Percentiles rank a stretch among this genome's conserved stretches.
Conservation (phyloP, 37 sponge, comb jelly and placozoan species). For the Chondrosia reniformis region DNA sequence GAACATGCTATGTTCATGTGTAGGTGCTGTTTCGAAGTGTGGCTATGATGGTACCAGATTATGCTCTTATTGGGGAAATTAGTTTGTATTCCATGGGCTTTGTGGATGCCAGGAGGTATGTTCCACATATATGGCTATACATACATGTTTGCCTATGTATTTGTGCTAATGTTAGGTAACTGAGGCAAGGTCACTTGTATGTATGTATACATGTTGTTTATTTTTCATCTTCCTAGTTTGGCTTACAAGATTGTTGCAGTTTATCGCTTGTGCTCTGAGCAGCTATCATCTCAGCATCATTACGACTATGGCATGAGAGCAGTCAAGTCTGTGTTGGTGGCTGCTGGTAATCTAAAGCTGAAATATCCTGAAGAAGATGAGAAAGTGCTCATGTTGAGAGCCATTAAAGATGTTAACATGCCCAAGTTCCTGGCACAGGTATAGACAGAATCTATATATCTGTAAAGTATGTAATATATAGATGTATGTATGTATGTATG, state of each 20-base stretch:
- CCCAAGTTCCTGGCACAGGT: constrained; percentile 94
- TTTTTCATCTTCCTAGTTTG: constrained; percentile 42
- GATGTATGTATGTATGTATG: too few species aligned
- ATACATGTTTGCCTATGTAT: not conserved
- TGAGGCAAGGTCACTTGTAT: not conserved
- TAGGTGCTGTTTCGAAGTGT: constrained; percentile 91
- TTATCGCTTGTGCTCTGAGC: constrained; percentile 94
- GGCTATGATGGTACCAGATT: constrained; percentile 99
- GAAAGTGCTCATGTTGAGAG: constrained; percentile 84
- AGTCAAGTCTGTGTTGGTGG: constrained; percentile 93
- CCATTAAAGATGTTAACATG: constrained; percentile 95
- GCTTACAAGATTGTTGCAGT: constrained; percentile 96
- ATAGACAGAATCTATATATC: too few species aligned
- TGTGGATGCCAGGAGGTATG: constrained; percentile 82
- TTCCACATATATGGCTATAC: not conserved
- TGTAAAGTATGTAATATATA: too few species aligned
- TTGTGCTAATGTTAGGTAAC: not conserved
- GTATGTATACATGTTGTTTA: not conserved
- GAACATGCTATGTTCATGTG: not conserved
- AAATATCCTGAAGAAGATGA: constrained; percentile 90
- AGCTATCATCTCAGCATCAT: constrained; percentile 98
- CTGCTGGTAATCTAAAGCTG: constrained; percentile 96
- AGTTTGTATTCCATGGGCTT: constrained; percentile 99
- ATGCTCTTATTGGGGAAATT: constrained; percentile 98
- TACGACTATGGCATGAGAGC: constrained; percentile 99